These are phyloP conservation scores for Urocitellus parryii DNA, from an alignment of 2,113 vertebrate genomes.

Conservation along the genomic window DNA sequence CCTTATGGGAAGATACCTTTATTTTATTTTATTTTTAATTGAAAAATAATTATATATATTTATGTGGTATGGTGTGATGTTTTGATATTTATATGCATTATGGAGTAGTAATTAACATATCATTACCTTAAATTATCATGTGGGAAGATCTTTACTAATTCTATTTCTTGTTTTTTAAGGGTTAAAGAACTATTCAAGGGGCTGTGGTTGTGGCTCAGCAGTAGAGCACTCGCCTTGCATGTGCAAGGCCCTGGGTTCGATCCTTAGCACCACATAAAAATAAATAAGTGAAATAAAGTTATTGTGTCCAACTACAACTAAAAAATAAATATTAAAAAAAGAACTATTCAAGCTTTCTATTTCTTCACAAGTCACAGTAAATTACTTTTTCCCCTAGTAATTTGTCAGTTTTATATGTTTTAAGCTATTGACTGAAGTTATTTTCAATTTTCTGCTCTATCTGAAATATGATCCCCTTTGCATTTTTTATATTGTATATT, in stretches of 20 bases:
- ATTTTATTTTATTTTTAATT: neutral
- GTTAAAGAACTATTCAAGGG: neutral
- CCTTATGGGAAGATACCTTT: neutral
- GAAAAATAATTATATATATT: neutral
- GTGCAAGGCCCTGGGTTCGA: too few relatives aligned
- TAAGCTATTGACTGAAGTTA: neutral
- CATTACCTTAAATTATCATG: neutral
- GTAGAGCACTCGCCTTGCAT: too few relatives aligned
- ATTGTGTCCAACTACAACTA: too few relatives aligned
- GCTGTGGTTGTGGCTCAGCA: too few relatives aligned
- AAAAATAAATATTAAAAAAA: neutral
- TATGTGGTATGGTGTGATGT: neutral
- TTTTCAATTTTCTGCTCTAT: neutral
- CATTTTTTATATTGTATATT: neutral
- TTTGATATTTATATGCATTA: neutral
- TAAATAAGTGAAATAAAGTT: too few relatives aligned
- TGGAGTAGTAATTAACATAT: neutral
- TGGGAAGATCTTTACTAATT: constrained; percentile 26
- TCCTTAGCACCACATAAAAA: too few relatives aligned
- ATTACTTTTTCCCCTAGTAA: neutral
- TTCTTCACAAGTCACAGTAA: constrained; percentile 12
- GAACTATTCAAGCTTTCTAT: neutral
- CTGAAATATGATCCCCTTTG: neutral
- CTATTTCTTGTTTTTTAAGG: constrained; percentile 8
- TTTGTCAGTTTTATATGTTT: constrained; percentile 4